phyloP scores from a whole-genome alignment of 2,113 vertebrate species.

The Ivindomyrus marchei region DNA sequence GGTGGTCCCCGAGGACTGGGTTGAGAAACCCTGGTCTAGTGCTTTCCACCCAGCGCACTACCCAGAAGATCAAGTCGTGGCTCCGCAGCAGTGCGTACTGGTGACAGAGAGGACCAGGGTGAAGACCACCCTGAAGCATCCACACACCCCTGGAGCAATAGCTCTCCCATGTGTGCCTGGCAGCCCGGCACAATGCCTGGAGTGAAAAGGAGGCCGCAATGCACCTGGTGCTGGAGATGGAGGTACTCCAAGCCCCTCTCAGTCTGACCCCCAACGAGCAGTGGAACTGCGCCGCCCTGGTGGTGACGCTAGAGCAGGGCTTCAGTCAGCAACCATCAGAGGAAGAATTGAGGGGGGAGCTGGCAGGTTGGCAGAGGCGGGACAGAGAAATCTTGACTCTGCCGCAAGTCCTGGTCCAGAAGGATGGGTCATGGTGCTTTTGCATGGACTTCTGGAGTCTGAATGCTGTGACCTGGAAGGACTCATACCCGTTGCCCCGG shows the following conservation, averaged over 20 bases:
- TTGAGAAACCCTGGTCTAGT: neutral
- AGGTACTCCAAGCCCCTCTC: neutral
- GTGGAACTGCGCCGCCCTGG: neutral
- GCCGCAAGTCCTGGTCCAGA: neutral
- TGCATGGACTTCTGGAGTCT: neutral
- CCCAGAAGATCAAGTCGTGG: neutral
- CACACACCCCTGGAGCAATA: neutral
- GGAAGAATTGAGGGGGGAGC: neutral
- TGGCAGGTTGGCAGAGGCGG: neutral
- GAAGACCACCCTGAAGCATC: neutral
- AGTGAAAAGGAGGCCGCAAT: neutral
- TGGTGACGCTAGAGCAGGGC: neutral
- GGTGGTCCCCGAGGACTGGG: too few relatives aligned
- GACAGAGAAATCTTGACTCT: neutral
- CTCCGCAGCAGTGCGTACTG: neutral
- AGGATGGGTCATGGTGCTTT: neutral
- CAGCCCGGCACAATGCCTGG: neutral
- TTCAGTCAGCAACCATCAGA: neutral
- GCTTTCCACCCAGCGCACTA: neutral
- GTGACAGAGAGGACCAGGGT: neutral
- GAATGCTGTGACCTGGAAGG: neutral
- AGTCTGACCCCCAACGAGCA: neutral
- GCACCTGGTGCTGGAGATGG: neutral
- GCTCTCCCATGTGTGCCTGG: neutral
- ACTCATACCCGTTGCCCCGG: neutral